A percentile compares a stretch with the other conserved stretches of the same genome.
Evolutionary conservation across 2,113 vertebrate species (phyloP).

Genomic region (Jacana jacana): DNA sequence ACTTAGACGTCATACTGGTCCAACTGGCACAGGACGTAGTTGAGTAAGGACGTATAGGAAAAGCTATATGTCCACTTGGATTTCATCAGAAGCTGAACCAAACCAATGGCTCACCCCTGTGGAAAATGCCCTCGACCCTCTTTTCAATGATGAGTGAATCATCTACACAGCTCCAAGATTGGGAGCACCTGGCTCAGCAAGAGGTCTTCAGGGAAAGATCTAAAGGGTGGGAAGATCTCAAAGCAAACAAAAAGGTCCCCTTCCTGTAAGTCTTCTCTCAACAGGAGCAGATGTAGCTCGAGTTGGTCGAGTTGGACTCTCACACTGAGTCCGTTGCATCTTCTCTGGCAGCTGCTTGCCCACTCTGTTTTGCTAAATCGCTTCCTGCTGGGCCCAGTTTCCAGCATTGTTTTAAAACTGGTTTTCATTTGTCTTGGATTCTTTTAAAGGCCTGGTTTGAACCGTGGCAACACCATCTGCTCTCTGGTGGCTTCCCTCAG

Average conservation of each 20-base stretch:
- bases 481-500: background rate
- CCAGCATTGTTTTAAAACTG: background rate
- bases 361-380: background rate
- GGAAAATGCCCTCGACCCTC: background rate
- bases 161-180: background rate
- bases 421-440: background rate
- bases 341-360: background rate
- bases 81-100: background rate
- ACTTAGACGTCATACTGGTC: background rate
- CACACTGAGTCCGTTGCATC: background rate
- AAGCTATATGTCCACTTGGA: background rate
- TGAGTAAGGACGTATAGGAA: background rate
- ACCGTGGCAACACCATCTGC: background rate
- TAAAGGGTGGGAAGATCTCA: background rate
- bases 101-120: background rate
- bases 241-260: background rate
- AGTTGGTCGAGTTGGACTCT: background rate
- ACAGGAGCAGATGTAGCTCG: background rate
- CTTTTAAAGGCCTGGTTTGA: background rate
- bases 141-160: background rate
- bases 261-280: background rate
- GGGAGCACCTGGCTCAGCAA: background rate
- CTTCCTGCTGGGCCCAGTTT: background rate
- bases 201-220: background rate
- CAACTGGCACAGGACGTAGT: background rate